A percentile compares a stretch with the other conserved stretches of the same genome.
Evolutionary conservation across 1,140 invertebrate genomes (phyloP).

Genomic region (Sogatella furcifera): DNA sequence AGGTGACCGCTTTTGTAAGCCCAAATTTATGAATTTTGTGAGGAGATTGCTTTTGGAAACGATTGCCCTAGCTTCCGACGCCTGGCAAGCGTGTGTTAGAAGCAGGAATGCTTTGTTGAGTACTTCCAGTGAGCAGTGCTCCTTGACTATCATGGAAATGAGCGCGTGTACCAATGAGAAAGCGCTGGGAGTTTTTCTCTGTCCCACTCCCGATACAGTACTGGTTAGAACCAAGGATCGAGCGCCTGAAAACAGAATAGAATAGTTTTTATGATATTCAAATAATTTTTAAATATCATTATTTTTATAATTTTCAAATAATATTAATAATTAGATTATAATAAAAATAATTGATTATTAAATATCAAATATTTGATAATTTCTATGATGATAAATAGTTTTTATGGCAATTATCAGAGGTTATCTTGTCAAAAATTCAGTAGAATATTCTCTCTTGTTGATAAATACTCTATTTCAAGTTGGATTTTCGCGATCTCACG

Average conservation of each 20-base stretch:
- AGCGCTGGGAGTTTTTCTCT: constrained; percentile 39
- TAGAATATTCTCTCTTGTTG: no score
- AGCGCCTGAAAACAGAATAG: constrained; percentile 29
- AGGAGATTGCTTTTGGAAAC: constrained; percentile 31
- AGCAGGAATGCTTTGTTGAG: constrained; percentile 37
- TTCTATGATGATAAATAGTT: no score
- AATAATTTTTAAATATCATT: no score
- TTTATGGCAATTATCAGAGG: no score
- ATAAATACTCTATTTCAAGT: no score
- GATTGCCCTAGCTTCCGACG: constrained; percentile 38
- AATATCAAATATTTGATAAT: no score
- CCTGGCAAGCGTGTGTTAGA: constrained; percentile 36
- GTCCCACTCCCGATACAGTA: constrained; percentile 36
- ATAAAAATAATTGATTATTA: no score
- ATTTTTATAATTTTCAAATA: no score
- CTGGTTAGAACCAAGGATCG: constrained; percentile 40
- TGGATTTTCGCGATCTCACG: no score
- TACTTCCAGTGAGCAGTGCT: constrained; percentile 34
- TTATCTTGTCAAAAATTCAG: no score
- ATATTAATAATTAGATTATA: no score
- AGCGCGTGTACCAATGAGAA: constrained; percentile 38
- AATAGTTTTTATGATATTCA: no score
- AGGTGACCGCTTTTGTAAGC: neutral
- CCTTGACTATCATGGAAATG: constrained; percentile 31
- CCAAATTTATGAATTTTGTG: neutral